Conservation (phyloP, 2,888 invertebrate genomes). For the Unio pictorum region DNA sequence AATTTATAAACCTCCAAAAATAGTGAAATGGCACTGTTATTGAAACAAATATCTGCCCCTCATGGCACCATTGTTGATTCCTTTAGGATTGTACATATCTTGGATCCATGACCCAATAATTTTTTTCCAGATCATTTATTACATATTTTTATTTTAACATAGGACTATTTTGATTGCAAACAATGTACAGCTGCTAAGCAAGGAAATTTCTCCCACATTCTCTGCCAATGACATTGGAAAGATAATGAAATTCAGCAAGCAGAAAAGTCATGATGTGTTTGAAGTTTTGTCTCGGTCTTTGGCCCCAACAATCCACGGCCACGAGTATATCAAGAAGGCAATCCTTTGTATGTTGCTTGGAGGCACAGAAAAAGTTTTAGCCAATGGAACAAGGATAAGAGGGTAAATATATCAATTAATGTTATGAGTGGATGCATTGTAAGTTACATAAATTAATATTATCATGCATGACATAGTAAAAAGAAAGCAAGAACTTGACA, state of each 20-base stretch:
- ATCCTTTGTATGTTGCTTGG: slow-evolving; percentile 94
- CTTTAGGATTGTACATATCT: too few relatives aligned
- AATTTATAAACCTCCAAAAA: too few relatives aligned
- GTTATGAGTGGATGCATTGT: too few relatives aligned
- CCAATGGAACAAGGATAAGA: slow-evolving; percentile 70
- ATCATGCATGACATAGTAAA: too few relatives aligned
- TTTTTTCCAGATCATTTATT: neutral
- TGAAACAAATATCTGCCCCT: too few relatives aligned
- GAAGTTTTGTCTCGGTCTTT: slow-evolving; percentile 90
- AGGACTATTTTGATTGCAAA: slow-evolving; percentile 95
- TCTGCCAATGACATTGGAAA: slow-evolving; percentile 89
- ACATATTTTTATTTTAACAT: slow-evolving; percentile 55
- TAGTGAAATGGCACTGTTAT: too few relatives aligned
- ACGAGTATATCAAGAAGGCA: slow-evolving; percentile 96
- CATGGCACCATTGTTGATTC: too few relatives aligned
- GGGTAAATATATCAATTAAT: slow-evolving; percentile 72
- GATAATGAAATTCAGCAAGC: slow-evolving; percentile 84
- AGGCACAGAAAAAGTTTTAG: slow-evolving; percentile 93
- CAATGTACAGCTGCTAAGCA: slow-evolving; percentile 90
- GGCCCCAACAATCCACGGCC: slow-evolving; percentile 98
- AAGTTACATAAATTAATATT: too few relatives aligned
- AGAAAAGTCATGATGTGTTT: slow-evolving; percentile 81
- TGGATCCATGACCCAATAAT: neutral
- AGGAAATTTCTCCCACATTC: slow-evolving; percentile 82
- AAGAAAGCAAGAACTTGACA: too few relatives aligned